Conservation (phyloP, 2,888 invertebrate genomes). For the Pterobdella sp. region DNA sequence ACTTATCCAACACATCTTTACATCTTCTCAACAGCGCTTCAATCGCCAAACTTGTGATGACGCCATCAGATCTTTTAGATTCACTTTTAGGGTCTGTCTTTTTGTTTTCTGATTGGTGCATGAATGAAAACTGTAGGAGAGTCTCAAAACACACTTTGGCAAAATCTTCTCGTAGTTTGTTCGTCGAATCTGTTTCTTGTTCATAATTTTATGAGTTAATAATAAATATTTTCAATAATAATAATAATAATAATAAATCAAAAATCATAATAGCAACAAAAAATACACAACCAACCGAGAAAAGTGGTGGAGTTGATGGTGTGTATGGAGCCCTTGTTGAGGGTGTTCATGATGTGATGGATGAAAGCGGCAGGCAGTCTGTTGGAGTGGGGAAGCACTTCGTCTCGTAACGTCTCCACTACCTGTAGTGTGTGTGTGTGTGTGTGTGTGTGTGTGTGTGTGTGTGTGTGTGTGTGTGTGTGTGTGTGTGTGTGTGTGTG, state of each 20-base stretch:
- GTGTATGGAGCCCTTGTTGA: constrained; percentile 74
- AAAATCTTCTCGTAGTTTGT: constrained; percentile 79
- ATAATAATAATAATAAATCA: background rate
- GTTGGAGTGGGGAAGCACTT: constrained; percentile 71
- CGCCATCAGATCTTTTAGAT: constrained; percentile 49
- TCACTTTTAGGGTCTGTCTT: constrained; percentile 53
- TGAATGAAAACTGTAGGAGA: constrained; percentile 76
- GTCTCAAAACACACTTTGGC: constrained; percentile 94
- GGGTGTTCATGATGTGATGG: constrained; percentile 69
- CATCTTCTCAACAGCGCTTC: constrained; percentile 84
- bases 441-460: background rate
- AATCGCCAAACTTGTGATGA: constrained; percentile 63
- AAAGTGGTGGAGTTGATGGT: constrained; percentile 49
- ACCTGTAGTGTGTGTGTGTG: constrained; percentile 51
- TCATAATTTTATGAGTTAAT: background rate
- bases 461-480: background rate
- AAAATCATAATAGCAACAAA: background rate
- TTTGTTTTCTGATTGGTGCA: constrained; percentile 55
- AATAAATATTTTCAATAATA: background rate
- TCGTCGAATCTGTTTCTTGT: constrained; percentile 67
- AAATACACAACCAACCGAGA: constrained; percentile 41
- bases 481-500: background rate
- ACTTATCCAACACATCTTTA: constrained; percentile 80
- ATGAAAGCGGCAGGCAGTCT: constrained; percentile 73
- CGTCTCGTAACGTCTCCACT: constrained; percentile 70